A percentile compares a stretch with the other conserved stretches of the same genome.
Conservation (phyloP, 2,797 vertebrate species). For the Alosa sapidissima region DNA sequence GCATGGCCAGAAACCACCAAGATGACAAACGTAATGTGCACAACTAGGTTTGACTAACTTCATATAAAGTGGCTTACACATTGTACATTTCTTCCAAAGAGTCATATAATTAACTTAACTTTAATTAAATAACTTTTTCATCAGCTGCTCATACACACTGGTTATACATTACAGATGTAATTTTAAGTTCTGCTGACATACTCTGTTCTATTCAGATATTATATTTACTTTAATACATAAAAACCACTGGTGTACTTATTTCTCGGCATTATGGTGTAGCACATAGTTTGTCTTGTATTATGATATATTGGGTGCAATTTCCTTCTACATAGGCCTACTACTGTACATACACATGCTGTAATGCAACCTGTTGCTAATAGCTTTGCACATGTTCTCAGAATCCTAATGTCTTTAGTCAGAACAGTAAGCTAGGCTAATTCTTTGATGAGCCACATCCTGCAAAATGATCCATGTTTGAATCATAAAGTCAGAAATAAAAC, state of each 20-base stretch:
- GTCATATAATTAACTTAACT: neutral
- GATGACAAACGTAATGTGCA: constrained; percentile 6
- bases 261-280: neutral
- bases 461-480: neutral
- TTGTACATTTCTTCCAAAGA: neutral
- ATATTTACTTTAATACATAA: neutral
- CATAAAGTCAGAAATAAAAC: neutral
- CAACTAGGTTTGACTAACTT: neutral
- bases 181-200: neutral
- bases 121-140: neutral
- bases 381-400: neutral
- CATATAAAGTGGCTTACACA: neutral
- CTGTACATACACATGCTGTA: neutral
- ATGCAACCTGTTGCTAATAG: constrained; percentile 8
- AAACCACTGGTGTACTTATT: neutral
- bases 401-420: constrained; percentile 20
- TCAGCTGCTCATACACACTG: neutral
- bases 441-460: constrained; percentile 22
- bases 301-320: neutral
- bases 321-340: neutral
- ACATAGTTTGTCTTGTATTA: neutral
- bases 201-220: neutral
- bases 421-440: neutral
- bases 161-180: neutral
- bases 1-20: neutral